Evolutionary conservation across 2,113 vertebrate genomes (phyloP), one percentile per base, ranked within the genome.

Genomic region (Gasterosteus aculeatus): DNA sequence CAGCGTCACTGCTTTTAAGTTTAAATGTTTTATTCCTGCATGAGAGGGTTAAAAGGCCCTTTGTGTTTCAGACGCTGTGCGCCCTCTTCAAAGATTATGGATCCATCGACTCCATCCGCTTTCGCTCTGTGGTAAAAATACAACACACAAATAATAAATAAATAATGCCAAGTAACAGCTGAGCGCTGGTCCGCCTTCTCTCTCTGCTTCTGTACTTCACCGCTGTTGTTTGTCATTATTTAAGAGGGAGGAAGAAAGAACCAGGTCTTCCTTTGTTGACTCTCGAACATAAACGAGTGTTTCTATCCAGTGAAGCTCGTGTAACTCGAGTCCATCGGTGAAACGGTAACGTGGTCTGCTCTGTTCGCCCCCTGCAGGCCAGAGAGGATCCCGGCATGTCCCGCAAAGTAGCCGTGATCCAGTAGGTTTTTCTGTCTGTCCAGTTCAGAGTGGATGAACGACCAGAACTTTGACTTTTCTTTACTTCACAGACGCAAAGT

Each of bases 121-220:
- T 99, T 75, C 96, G 97, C 70, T 99, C 96, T 64, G 84, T 98
- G 95, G 98, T 98, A 95, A 14, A 94, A 90, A 54, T 0, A 18
- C 33, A 14, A 10, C 18, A 2, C 35, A 38, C 33, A 5, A 3
- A 41, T 14, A 6, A 41, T 11, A 65, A 6, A 54, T n/a, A 29
- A 14, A 46, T 35, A 53, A 39, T n/a, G 14, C 4, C 31, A 33
- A 1, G 18, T 12, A 2, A 12, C 1, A 18, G 19, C 11, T 42
- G 47, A 51, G 19, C 44, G 44, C 54, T 56, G 12, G 22, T 56
- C 33, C 33, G 22, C 22, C 26, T 29, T 56, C 26, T 57, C 3
- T 15, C 26, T 18, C 3, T 10, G 3, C 18, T 11, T 38, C 58
- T 60, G 16, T 5, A 0, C 29, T 46, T 46, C 14, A 44, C 42